phyloP scores from a whole-genome alignment of 2,113 vertebrate species.

The Lasiurus borealis region DNA sequence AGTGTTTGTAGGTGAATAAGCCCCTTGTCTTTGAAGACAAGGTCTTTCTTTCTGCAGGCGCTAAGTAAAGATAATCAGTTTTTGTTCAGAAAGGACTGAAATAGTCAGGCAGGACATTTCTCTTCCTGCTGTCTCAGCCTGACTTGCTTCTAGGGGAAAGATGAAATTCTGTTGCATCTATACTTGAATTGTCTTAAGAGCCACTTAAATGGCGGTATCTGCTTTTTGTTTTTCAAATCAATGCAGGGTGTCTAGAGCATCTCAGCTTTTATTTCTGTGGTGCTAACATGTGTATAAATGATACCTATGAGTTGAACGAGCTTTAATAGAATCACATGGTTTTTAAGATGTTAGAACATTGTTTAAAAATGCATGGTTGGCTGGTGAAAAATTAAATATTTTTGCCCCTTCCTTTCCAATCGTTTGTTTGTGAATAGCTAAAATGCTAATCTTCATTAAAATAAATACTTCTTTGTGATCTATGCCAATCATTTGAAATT shows the following conservation, averaged over 20 bases:
- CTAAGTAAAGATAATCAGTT: background rate
- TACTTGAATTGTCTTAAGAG: conserved; percentile 28
- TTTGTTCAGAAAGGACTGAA: background rate
- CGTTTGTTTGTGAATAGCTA: conserved; percentile 41
- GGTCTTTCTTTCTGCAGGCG: conserved; percentile 19
- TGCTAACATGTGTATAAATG: background rate
- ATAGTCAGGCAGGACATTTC: background rate
- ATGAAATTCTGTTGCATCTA: background rate
- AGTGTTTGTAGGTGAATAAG: background rate
- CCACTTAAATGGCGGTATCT: background rate
- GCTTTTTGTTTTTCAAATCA: background rate
- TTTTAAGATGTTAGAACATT: background rate
- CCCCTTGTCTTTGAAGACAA: conserved; percentile 16
- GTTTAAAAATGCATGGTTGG: conserved; percentile 9
- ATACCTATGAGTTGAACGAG: background rate
- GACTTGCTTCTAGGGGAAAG: background rate
- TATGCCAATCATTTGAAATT: background rate
- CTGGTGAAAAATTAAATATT: conserved; percentile 26
- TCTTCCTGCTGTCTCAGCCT: background rate
- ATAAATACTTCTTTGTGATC: conserved; percentile 2
- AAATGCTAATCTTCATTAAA: conserved; percentile 51
- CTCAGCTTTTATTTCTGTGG: background rate
- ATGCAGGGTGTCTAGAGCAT: background rate
- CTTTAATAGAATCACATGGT: background rate
- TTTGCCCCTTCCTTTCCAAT: background rate